These are phyloP conservation scores for Camponotus pennsylvanicus DNA, from an alignment of 1,140 invertebrate genomes.

Conservation along the genomic window DNA sequence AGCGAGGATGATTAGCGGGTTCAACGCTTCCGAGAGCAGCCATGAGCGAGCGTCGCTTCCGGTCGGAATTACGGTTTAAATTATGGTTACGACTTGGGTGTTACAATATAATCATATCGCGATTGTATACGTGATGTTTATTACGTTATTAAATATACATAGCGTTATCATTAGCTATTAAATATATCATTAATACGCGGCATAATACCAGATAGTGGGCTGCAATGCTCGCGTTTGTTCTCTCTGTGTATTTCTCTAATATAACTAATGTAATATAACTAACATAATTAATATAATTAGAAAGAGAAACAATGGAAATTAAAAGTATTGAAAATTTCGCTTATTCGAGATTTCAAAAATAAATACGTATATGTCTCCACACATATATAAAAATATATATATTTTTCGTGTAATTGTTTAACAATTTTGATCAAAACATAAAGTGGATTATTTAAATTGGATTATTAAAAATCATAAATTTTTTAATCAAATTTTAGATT, in stretches of 20 bases:
- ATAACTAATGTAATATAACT: constrained; percentile 28
- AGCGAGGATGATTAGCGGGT: constrained; percentile 37
- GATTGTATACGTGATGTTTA: constrained; percentile 68
- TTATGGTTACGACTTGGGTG: constrained; percentile 70
- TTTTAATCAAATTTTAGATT: too few relatives aligned
- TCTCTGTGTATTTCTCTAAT: constrained; percentile 36
- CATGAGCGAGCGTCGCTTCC: constrained; percentile 30
- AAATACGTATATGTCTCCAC: not conserved
- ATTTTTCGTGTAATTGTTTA: not conserved
- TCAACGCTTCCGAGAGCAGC: constrained; percentile 41
- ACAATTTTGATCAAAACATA: not conserved
- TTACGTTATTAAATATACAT: constrained; percentile 73
- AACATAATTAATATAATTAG: constrained; percentile 38
- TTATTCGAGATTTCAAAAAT: constrained; percentile 7
- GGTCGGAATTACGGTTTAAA: constrained; percentile 70
- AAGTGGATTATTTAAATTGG: not conserved
- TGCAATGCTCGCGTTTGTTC: not conserved
- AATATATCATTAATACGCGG: constrained; percentile 68
- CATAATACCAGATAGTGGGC: constrained; percentile 34
- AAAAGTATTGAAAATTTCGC: constrained; percentile 19
- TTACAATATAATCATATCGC: constrained; percentile 70
- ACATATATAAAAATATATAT: not conserved
- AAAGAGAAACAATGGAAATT: not conserved
- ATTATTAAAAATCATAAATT: not conserved
- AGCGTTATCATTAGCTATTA: constrained; percentile 69